phyloP scores from a whole-genome alignment of 2,113 vertebrate genomes.

The Pandion haliaetus region DNA sequence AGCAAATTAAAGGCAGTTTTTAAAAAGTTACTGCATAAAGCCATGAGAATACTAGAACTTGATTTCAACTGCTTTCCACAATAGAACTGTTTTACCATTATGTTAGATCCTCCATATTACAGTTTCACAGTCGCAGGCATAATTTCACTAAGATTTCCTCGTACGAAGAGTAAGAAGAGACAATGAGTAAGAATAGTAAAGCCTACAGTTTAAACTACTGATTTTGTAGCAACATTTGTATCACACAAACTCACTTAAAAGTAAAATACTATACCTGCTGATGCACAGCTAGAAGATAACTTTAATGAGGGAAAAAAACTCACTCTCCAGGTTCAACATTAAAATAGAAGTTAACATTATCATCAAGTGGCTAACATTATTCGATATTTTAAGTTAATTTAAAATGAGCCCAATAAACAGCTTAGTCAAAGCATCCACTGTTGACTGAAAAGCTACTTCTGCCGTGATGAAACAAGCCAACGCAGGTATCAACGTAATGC shows the following conservation, averaged over 20 bases:
- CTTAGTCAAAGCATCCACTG: neutral
- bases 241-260: neutral
- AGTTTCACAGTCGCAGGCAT: neutral
- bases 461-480: accelerated
- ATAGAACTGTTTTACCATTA: neutral
- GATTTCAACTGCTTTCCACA: neutral
- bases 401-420: neutral
- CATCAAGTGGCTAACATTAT: neutral
- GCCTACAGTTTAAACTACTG: neutral
- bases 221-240: neutral
- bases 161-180: neutral
- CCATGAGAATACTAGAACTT: neutral
- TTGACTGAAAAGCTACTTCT: neutral
- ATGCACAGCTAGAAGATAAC: neutral
- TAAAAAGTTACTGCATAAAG: neutral
- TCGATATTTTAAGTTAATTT: neutral
- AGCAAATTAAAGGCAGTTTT: neutral
- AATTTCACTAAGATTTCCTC: neutral
- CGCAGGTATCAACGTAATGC: neutral
- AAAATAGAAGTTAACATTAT: neutral
- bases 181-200: neutral
- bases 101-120: neutral
- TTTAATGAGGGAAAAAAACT: neutral
- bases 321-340: neutral
- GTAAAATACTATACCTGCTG: neutral